These are phyloP conservation scores for Amyelois transitella DNA, from an alignment of 1,140 invertebrate species.

Conservation along the genomic window DNA sequence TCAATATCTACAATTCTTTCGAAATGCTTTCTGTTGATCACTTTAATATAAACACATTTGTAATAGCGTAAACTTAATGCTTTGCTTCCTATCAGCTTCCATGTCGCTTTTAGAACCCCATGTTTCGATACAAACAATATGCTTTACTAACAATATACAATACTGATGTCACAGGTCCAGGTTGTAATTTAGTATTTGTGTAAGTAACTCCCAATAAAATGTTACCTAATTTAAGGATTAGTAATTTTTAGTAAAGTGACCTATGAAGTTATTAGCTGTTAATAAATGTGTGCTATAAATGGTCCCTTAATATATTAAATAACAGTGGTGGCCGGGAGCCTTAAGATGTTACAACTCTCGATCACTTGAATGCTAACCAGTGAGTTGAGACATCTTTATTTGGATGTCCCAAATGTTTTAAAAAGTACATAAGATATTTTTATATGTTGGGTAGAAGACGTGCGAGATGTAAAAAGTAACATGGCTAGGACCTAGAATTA, in stretches of 20 bases:
- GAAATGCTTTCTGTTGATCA: conserved; percentile 8
- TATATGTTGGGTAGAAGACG: conserved; percentile 65
- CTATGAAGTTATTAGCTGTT: conserved; percentile 58
- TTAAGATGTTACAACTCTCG: not conserved
- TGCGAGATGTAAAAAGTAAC: conserved; percentile 63
- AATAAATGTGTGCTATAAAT: conserved; percentile 64
- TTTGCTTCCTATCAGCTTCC: conserved; percentile 57
- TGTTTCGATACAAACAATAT: conserved; percentile 34
- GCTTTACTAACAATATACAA: conserved; percentile 49
- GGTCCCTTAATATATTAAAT: conserved; percentile 49
- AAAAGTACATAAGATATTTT: conserved; percentile 71
- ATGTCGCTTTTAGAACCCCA: conserved; percentile 45
- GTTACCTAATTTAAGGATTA: conserved; percentile 66
- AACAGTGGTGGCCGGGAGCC: conserved; percentile 11
- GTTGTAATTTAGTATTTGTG: conserved; percentile 67
- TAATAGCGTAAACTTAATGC: conserved; percentile 31
- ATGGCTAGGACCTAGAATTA: conserved; percentile 68
- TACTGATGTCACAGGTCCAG: conserved; percentile 67
- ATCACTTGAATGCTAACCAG: not conserved
- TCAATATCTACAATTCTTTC: not conserved
- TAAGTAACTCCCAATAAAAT: conserved; percentile 50
- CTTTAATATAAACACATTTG: conserved; percentile 5
- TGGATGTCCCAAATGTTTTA: conserved; percentile 49
- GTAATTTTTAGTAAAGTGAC: conserved; percentile 50
- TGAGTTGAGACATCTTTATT: conserved; percentile 33